Evolutionary conservation across 1,140 invertebrate genomes (phyloP).

Genomic region (Dendrolimus kikuchii): DNA sequence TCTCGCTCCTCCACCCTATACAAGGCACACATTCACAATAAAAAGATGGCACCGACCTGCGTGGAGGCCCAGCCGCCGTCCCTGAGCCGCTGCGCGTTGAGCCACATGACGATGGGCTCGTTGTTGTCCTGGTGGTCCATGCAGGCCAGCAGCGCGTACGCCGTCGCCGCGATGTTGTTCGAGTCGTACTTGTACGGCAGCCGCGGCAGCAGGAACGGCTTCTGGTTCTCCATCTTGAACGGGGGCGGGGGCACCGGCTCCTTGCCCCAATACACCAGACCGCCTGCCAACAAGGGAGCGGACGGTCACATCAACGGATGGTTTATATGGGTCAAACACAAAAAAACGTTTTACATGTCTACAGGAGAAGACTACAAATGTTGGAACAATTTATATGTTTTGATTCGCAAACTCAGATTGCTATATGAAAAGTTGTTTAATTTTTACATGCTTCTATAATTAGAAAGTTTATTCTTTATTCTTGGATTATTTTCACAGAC

Average conservation of each 20-base stretch:
- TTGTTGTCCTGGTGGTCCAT: conserved; percentile 86
- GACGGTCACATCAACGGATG: too few relatives aligned
- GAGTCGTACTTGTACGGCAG: conserved; percentile 91
- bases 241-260: conserved; percentile 83
- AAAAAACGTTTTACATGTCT: too few relatives aligned
- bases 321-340: too few relatives aligned
- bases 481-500: too few relatives aligned
- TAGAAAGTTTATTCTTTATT: too few relatives aligned
- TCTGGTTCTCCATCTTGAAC: conserved; percentile 91
- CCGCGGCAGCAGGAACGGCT: conserved; percentile 90
- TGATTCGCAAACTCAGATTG: too few relatives aligned
- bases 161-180: conserved; percentile 93
- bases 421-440: too few relatives aligned
- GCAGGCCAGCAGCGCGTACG: conserved; percentile 93
- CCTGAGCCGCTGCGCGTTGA: conserved; percentile 92
- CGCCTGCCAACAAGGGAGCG: conserved; percentile 65
- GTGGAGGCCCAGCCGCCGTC: conserved; percentile 96
- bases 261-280: conserved; percentile 89
- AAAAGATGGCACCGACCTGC: conserved; percentile 70
- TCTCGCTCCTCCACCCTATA: too few relatives aligned
- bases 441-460: too few relatives aligned
- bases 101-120: conserved; percentile 93
- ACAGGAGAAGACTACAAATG: too few relatives aligned
- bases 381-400: too few relatives aligned
- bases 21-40: conserved; percentile 2